These are phyloP conservation scores for Enchytraeus crypticus DNA, from an alignment of 2,888 invertebrate species.

Conservation along the genomic window DNA sequence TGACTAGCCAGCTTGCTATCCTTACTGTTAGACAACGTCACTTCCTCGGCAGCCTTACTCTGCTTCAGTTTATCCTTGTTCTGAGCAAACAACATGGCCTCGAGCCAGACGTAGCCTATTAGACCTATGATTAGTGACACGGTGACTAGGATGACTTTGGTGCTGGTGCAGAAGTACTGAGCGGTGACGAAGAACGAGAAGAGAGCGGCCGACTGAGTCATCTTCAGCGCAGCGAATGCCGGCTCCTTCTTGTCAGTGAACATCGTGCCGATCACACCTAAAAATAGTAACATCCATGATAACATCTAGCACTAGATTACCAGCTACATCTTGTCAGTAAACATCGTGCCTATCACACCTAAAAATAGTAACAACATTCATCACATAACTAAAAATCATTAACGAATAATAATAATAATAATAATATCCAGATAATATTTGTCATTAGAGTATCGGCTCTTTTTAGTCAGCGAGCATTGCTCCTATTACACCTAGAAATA, in stretches of 20 bases:
- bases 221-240: conserved; percentile 39
- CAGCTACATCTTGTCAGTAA: conserved; percentile 38
- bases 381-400: too few relatives aligned
- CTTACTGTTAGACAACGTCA: too few relatives aligned
- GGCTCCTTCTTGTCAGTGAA: conserved; percentile 41
- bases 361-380: conserved; percentile 12
- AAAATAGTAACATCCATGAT: conserved; percentile 7
- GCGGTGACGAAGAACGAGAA: conserved; percentile 31
- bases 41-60: too few relatives aligned
- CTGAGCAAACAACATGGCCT: conserved; percentile 30
- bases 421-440: too few relatives aligned
- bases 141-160: conserved; percentile 33
- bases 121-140: conserved; percentile 29
- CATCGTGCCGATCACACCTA: conserved; percentile 40
- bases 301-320: too few relatives aligned
- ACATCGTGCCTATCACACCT: conserved; percentile 42
- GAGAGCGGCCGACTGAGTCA: conserved; percentile 36
- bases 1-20: too few relatives aligned
- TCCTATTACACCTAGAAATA: conserved; percentile 43
- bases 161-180: conserved; percentile 33
- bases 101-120: conserved; percentile 32
- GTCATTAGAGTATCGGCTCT: conserved; percentile 42
- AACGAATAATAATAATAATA: too few relatives aligned
- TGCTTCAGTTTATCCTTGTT: too few relatives aligned
- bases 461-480: conserved; percentile 38